Evolutionary conservation across 2,113 vertebrate genomes (phyloP), one percentile per base, ranked within the genome.

Genomic region (Oncorhynchus kisutch): DNA sequence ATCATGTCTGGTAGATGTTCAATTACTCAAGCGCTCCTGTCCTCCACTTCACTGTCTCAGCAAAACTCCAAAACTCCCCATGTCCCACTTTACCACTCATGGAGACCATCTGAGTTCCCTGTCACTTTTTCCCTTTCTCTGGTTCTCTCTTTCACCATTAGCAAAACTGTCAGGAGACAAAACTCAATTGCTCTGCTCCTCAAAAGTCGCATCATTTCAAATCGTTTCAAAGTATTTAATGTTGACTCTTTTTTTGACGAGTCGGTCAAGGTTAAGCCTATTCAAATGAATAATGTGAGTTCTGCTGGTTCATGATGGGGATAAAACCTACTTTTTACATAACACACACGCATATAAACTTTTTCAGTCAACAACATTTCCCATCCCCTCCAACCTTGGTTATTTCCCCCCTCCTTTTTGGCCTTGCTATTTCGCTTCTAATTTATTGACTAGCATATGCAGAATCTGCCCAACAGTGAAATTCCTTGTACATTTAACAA

Each of bases 1-100:
- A 87, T 90, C 87, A 87, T 89, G 83, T 84, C 87, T 81, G 76
- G 83, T 81, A 81, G 85, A 83, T 88, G 87, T 90, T 89, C 88
- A 88, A 84, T 90, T 88, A 88, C 88, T 88, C 88, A 85, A 69
- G 6, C 74, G 77, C 84, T 87, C 83, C 79, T 59, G 45, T 79
- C 80, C 79, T 74, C 70, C 70, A 73, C 78, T 85, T 84, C 60
- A 81, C 75, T 68, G 18, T 82, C 81, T 84, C 84, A 84, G 85
- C 81, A 25, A 81, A 73, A 78, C 84, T 75, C 51, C 76, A 71
- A n/a, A n/a, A n/a, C n/a, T 74, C 78, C 51, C 64, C 59, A 18
- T 45, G 48, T n/a, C 45, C 45, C 18, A 29, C 72, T 67, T 67
- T 71, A 75, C 48, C 34, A 76, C 70, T 80, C 71, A 45, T 9